phyloP scores from a whole-genome alignment of 2,888 invertebrate genomes.

The Agrilus mali region DNA sequence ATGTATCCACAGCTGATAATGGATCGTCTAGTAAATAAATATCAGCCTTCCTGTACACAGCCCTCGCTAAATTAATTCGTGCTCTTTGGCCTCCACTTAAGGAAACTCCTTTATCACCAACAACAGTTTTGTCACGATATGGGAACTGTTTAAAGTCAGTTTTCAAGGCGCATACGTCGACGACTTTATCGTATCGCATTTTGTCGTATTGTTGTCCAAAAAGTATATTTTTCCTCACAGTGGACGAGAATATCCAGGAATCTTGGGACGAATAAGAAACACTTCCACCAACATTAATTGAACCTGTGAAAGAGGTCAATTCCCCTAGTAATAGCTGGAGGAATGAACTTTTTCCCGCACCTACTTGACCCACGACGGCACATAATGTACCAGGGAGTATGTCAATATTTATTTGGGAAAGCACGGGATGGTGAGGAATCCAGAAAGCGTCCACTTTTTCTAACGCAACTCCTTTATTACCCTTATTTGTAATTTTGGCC shows the following conservation, averaged over 20 bases:
- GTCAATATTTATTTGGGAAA: conserved; percentile 32
- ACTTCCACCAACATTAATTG: conserved; percentile 38
- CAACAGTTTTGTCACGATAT: conserved; percentile 38
- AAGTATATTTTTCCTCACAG: conserved; percentile 54
- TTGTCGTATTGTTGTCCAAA: conserved; percentile 45
- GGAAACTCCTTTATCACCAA: conserved; percentile 61
- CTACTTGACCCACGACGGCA: conserved; percentile 79
- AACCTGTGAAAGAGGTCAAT: conserved; percentile 38
- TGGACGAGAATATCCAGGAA: conserved; percentile 49
- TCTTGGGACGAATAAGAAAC: conserved; percentile 51
- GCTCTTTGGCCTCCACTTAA: conserved; percentile 75
- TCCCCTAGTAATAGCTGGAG: conserved; percentile 49
- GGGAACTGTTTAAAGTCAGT: conserved; percentile 51
- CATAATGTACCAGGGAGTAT: conserved; percentile 41
- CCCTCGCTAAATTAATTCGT: conserved; percentile 62
- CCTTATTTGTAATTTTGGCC: too few relatives aligned
- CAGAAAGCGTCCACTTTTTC: conserved; percentile 22
- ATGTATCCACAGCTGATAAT: conserved; percentile 65
- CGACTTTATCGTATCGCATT: conserved; percentile 36
- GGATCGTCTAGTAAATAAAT: conserved; percentile 73
- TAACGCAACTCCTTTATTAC: conserved; percentile 7
- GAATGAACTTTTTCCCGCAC: conserved; percentile 61
- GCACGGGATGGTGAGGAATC: conserved; percentile 15
- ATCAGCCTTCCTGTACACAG: conserved; percentile 63
- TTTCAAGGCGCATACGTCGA: conserved; percentile 47